A percentile compares a stretch with the other conserved stretches of the same genome.
Evolutionary conservation across 1,140 invertebrate species (phyloP).

Genomic region (Drosophila varians): DNA sequence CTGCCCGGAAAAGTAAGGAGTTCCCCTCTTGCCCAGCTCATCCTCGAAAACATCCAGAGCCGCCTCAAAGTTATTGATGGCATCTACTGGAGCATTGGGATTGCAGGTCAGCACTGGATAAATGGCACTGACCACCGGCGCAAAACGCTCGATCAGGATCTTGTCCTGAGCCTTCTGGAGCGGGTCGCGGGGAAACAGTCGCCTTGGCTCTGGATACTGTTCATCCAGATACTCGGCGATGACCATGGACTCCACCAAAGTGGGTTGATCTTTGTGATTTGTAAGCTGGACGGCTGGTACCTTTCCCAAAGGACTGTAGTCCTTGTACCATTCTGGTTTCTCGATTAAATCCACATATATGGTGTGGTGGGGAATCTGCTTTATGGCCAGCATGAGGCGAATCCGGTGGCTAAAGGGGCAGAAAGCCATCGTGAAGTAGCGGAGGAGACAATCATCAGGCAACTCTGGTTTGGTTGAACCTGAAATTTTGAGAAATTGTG

Average conservation of each 20-base stretch:
- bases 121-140: conserved; percentile 51
- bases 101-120: conserved; percentile 65
- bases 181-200: conserved; percentile 88
- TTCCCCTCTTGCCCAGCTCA: conserved; percentile 85
- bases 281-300: conserved; percentile 91
- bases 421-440: conserved; percentile 94
- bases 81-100: conserved; percentile 50
- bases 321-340: conserved; percentile 92
- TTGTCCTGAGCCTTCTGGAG: conserved; percentile 91
- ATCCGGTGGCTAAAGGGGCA: conserved; percentile 95
- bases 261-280: conserved; percentile 85
- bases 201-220: conserved; percentile 87
- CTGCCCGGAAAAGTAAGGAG: conserved; percentile 88
- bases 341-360: conserved; percentile 92
- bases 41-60: conserved; percentile 88
- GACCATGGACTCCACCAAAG: conserved; percentile 91
- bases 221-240: conserved; percentile 94
- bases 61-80: conserved; percentile 72
- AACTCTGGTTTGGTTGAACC: conserved; percentile 87
- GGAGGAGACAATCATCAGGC: conserved; percentile 87
- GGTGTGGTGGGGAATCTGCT: conserved; percentile 92
- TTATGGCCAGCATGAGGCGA: conserved; percentile 91
- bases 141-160: conserved; percentile 89
- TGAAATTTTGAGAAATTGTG: conserved; percentile 59
- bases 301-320: conserved; percentile 89